A percentile compares a stretch with the other conserved stretches of the same genome.
phyloP scores from a whole-genome alignment of 2,113 vertebrate species.

The Cryptomyrus ogoouensis region DNA sequence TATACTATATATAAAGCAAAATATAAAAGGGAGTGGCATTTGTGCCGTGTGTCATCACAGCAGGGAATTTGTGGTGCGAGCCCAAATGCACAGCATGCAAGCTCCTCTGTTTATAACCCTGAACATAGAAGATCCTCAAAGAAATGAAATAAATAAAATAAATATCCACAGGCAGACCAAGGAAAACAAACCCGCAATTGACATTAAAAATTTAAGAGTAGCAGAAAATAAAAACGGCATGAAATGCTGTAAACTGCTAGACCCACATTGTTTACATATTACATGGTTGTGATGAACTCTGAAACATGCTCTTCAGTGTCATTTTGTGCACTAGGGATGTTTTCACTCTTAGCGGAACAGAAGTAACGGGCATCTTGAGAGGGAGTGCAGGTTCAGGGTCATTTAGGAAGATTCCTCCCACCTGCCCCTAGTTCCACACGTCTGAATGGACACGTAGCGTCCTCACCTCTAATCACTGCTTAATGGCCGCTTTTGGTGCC shows the following conservation, averaged over 20 bases:
- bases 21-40: not conserved
- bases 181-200: not conserved
- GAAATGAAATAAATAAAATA: not conserved
- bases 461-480: not conserved
- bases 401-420: not conserved
- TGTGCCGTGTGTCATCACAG: not conserved
- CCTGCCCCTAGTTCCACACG: not conserved
- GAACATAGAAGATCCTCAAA: not conserved
- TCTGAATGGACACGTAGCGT: not conserved
- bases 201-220: not conserved
- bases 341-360: not conserved
- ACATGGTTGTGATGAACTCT: not conserved
- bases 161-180: not conserved
- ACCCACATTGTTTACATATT: not conserved
- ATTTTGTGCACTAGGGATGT: not conserved
- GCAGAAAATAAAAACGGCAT: not conserved
- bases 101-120: not conserved
- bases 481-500: not conserved
- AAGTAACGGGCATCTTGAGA: not conserved
- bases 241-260: not conserved
- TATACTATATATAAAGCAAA: not conserved
- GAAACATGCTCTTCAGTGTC: not conserved
- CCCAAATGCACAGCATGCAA: not conserved
- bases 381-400: not conserved
- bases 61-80: not conserved